Evolutionary conservation across 92 coral and sea anemone genomes (phyloP).

Genomic region (Parazoanthus darwini): DNA sequence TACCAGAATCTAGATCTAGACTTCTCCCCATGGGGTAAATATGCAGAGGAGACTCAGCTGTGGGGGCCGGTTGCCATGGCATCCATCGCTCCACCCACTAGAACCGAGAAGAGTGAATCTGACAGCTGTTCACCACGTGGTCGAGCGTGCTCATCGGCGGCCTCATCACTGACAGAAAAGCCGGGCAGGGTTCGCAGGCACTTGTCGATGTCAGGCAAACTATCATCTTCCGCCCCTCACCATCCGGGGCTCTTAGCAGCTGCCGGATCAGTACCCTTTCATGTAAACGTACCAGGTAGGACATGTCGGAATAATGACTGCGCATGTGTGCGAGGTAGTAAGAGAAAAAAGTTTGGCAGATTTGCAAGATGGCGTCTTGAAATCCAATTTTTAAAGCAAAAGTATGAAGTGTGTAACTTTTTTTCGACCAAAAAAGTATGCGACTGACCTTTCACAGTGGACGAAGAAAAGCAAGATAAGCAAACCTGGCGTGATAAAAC

Average conservation of each 20-base stretch:
- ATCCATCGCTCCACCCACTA: constrained; percentile 60
- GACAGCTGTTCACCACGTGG: constrained; percentile 54
- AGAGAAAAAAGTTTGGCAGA: too few relatives aligned
- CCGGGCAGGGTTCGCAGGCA: constrained; percentile 54
- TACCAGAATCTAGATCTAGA: constrained; percentile 71
- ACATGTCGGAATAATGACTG: too few relatives aligned
- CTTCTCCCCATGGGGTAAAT: constrained; percentile 95
- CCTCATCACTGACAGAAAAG: constrained; percentile 51
- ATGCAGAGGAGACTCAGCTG: constrained; percentile 88
- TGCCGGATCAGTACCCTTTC: neutral
- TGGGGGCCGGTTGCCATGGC: constrained; percentile 91
- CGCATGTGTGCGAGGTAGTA: too few relatives aligned
- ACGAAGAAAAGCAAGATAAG: too few relatives aligned
- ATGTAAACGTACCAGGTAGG: constrained; percentile 15
- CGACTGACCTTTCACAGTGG: too few relatives aligned
- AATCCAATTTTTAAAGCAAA: too few relatives aligned
- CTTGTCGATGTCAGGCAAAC: constrained; percentile 58
- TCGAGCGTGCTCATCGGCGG: constrained; percentile 76
- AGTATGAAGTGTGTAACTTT: too few relatives aligned
- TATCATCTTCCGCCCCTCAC: constrained; percentile 80
- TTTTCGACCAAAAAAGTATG: too few relatives aligned
- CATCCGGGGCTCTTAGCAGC: constrained; percentile 29
- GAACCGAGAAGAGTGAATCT: constrained; percentile 48
- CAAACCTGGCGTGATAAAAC: too few relatives aligned
- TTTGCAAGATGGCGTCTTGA: too few relatives aligned